Evolutionary conservation across 2,113 vertebrate genomes (phyloP).

Genomic region (Canis aureus): DNA sequence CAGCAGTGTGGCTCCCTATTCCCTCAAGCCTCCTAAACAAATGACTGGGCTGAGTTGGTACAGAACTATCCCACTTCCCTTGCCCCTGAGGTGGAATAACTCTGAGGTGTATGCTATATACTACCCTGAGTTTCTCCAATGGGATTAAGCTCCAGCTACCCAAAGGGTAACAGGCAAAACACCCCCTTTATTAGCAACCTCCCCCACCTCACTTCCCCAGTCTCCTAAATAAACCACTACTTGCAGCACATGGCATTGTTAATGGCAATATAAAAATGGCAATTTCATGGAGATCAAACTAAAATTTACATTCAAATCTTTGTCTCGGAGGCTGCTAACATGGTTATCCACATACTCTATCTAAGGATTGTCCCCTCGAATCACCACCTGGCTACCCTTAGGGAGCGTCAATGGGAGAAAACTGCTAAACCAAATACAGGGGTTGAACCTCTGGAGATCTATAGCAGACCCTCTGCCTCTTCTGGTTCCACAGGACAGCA

Average conservation of each 20-base stretch:
- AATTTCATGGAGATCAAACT: not conserved
- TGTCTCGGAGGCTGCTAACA: not conserved
- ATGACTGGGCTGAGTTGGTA: not conserved
- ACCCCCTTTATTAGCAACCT: not conserved
- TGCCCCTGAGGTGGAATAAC: not conserved
- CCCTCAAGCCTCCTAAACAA: not conserved
- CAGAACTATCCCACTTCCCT: too few species aligned
- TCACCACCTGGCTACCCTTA: rapidly evolving
- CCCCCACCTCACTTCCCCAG: too few species aligned
- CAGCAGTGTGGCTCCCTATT: not conserved
- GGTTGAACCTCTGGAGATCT: not conserved
- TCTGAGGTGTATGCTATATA: not conserved
- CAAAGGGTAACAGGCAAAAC: not conserved
- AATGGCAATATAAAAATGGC: not conserved
- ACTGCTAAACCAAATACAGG: not conserved
- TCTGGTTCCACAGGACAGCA: not conserved
- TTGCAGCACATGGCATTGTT: too few species aligned
- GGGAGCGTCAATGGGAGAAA: not conserved
- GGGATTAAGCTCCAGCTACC: too few species aligned
- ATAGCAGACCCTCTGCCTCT: not conserved
- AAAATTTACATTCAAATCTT: not conserved
- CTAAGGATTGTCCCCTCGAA: not conserved
- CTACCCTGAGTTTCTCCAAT: not conserved
- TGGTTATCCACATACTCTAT: not conserved
- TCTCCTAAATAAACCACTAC: not conserved